A percentile compares a stretch with the other conserved stretches of the same genome.
Evolutionary conservation across 2,113 vertebrate species (phyloP).

Genomic region (Passer montanus): DNA sequence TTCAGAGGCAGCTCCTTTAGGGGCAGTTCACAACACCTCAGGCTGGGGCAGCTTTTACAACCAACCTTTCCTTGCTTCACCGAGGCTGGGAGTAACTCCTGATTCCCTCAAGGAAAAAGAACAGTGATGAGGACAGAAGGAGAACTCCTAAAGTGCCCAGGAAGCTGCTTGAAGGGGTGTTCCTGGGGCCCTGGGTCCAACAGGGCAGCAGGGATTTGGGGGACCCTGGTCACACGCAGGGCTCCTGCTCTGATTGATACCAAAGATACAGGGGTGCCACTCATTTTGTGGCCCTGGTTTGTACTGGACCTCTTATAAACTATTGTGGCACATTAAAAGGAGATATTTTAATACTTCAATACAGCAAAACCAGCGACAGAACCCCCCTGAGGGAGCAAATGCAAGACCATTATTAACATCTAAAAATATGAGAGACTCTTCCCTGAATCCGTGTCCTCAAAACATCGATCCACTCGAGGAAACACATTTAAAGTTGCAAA

Average conservation of each 20-base stretch:
- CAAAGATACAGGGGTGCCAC: not conserved
- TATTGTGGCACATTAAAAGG: not conserved
- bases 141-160: not conserved
- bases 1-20: not conserved
- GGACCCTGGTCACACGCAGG: not conserved
- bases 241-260: not conserved
- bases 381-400: accelerated
- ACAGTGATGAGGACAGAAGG: not conserved
- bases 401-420: not conserved
- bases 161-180: not conserved
- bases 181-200: not conserved
- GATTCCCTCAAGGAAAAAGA: not conserved
- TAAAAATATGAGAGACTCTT: not conserved
- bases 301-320: not conserved
- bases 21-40: not conserved
- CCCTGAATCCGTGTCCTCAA: not conserved
- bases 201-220: not conserved
- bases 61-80: not conserved
- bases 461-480: not conserved
- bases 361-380: not conserved
- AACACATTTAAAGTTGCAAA: not conserved
- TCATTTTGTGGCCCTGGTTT: not conserved
- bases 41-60: not conserved
- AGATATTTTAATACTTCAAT: not conserved
- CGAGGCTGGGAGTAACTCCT: not conserved